These are phyloP conservation scores for Thymelicus acteon DNA, from an alignment of 2,888 invertebrate genomes.

Conservation along the genomic window DNA sequence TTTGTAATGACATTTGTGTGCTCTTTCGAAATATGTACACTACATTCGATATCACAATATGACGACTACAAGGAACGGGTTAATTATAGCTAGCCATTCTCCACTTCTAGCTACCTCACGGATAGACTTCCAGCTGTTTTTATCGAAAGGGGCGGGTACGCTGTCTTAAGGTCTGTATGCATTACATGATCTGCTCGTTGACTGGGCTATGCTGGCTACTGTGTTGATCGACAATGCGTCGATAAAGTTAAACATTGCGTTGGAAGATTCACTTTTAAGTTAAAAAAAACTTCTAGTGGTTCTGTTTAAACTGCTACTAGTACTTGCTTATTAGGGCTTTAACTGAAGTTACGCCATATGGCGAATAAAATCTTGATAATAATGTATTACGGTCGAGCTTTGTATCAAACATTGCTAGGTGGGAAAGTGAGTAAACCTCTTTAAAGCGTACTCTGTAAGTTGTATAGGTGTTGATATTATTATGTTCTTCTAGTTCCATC, in stretches of 20 bases:
- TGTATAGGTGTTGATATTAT: neutral
- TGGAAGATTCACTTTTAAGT: too few relatives aligned
- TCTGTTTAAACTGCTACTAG: too few relatives aligned
- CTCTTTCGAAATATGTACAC: neutral
- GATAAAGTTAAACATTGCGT: too few relatives aligned
- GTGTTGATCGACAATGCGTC: neutral
- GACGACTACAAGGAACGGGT: slow-evolving; percentile 22
- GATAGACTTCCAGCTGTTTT: slow-evolving; percentile 35
- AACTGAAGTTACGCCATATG: too few relatives aligned
- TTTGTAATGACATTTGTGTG: neutral
- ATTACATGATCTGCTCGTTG: neutral
- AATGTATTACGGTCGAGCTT: neutral
- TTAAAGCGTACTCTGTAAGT: slow-evolving; percentile 10
- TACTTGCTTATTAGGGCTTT: too few relatives aligned
- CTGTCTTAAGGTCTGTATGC: slow-evolving; percentile 10
- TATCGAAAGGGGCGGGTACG: slow-evolving; percentile 21
- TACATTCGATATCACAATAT: slow-evolving; percentile 5
- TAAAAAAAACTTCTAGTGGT: too few relatives aligned
- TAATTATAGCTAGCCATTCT: slow-evolving; percentile 45
- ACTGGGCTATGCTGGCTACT: neutral
- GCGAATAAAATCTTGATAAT: too few relatives aligned
- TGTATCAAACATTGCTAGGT: neutral
- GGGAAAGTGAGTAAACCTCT: neutral
- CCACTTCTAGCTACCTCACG: slow-evolving; percentile 45
- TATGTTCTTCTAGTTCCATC: slow-evolving; percentile 22